Evolutionary conservation across 2,888 invertebrate genomes (phyloP), one percentile per base, ranked within the genome.

Genomic region (Agrotis ipsilon): DNA sequence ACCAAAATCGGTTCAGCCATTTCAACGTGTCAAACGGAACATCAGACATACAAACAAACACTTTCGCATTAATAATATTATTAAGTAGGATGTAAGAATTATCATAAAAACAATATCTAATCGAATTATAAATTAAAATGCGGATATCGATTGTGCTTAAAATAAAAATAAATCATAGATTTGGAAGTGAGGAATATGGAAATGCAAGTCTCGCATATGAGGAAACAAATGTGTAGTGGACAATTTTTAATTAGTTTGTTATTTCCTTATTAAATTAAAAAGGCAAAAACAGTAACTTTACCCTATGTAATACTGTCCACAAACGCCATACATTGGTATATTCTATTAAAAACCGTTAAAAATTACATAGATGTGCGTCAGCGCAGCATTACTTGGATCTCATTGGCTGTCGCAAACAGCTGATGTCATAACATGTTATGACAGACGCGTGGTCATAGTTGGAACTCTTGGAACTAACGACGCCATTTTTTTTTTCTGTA

Each of bases 321-420:
- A 74, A 65, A 24, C 18, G 21, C 3, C 18, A 48, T 21, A 48
- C 2, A 51, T 16, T 18, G 14, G 11, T 27, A 52, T 21, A 46
- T 62, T 51, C 16, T 3, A 27, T 18, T 13, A 55, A 39, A 68
- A 58, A 52, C 18, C 18, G 46, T 21, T 51, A 27, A 43, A 4
- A 54, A 27, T 1, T 9, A 9, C 63, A 70, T 32, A 54, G 46
- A 49, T 14, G 51, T 73, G 71, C 71, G 58, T 75, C 71, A 79
- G 52, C 48, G 51, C 51, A 54, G 27, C 7, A 48, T 13, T 46
- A 51, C 19, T n/a, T 19, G 24, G 14, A 32, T 32, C 39, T 27
- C 51, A 59, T 66, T 78, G 63, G 62, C 18, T 19, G 19, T 16
- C 49, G 63, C 39, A 14, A 21, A 27, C 55, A 32, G 55, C 21